Percentiles rank a stretch among this genome's conserved stretches.
These are phyloP conservation scores for Alexandromys oeconomus DNA, from an alignment of 2,797 vertebrate genomes.

Conservation along the genomic window DNA sequence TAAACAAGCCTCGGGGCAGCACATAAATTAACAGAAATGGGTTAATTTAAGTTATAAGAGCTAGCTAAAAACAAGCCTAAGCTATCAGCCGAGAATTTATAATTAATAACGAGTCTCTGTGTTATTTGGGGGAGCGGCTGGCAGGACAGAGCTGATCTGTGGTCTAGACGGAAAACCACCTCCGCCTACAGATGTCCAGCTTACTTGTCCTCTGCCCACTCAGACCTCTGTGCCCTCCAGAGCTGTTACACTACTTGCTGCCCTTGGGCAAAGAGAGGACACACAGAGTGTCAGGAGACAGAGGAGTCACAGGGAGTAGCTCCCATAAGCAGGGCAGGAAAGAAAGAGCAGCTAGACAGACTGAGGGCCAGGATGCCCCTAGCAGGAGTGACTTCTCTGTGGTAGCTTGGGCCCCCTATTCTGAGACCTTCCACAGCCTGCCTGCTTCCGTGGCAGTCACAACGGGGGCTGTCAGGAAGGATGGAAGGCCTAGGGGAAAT, in stretches of 20 bases:
- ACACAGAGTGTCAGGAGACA: background rate
- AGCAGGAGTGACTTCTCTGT: background rate
- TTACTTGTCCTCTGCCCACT: background rate
- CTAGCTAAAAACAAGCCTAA: background rate
- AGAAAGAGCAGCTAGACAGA: background rate
- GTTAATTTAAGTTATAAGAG: background rate
- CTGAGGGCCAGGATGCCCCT: background rate
- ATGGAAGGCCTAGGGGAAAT: background rate
- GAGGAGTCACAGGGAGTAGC: background rate
- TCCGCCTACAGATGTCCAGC: background rate
- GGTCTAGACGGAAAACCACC: background rate
- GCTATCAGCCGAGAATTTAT: background rate
- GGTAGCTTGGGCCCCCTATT: background rate
- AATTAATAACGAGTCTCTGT: background rate
- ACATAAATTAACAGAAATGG: background rate
- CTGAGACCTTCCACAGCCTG: background rate
- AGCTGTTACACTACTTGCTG: background rate
- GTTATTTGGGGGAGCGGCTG: background rate
- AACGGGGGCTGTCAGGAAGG: background rate
- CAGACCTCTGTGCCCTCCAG: background rate
- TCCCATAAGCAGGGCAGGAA: background rate
- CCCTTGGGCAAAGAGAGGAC: background rate
- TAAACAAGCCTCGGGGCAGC: background rate
- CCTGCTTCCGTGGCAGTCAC: background rate
- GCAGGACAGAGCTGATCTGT: background rate